Conservation (phyloP, 2,113 vertebrate species). For the Panthera uncia region DNA sequence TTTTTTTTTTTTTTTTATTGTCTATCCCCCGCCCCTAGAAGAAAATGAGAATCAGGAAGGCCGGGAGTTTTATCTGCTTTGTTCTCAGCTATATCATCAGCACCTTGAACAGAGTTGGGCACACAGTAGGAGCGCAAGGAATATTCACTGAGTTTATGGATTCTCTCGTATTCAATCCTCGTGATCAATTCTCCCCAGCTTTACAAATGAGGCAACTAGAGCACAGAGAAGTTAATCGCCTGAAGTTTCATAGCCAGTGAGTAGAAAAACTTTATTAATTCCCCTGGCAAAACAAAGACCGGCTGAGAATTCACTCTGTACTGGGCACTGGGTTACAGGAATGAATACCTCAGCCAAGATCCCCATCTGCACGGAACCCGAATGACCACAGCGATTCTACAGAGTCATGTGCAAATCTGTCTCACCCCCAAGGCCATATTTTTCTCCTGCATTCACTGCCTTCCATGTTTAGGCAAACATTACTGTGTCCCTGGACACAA, state of each 20-base stretch:
- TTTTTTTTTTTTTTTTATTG: neutral
- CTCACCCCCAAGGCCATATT: neutral
- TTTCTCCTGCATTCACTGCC: neutral
- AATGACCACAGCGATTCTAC: neutral
- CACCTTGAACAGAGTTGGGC: neutral
- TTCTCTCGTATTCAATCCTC: neutral
- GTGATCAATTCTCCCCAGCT: neutral
- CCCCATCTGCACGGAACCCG: fast-evolving
- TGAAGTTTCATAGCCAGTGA: neutral
- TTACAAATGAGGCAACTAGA: neutral
- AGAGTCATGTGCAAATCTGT: neutral
- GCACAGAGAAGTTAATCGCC: neutral
- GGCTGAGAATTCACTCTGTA: neutral
- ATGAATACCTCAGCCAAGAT: neutral
- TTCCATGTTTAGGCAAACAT: neutral
- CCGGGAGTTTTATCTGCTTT: neutral
- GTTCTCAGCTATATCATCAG: neutral
- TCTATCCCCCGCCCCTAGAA: neutral
- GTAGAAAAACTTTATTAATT: neutral
- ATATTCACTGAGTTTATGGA: neutral
- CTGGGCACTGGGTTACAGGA: neutral
- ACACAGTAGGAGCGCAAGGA: neutral
- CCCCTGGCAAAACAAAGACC: neutral
- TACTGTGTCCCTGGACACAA: constrained; percentile 38
- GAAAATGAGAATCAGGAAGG: neutral